A percentile compares a stretch with the other conserved stretches of the same genome.
These are phyloP conservation scores for Drosophila demipolita DNA, from an alignment of 2,888 invertebrate species.

Conservation along the genomic window DNA sequence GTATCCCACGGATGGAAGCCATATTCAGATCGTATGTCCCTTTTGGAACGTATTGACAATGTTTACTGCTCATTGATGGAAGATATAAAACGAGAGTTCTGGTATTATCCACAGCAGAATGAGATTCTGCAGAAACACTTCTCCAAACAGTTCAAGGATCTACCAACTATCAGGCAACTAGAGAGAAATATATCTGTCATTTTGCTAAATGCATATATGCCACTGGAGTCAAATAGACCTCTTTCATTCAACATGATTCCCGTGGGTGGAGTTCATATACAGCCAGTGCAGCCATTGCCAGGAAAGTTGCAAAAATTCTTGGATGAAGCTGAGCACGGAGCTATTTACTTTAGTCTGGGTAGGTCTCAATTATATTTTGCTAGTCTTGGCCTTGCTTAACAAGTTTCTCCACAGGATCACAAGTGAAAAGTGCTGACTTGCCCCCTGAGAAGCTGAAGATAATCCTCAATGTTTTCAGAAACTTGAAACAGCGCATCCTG, in stretches of 20 bases:
- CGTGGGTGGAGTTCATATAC: slow-evolving; percentile 86
- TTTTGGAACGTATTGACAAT: slow-evolving; percentile 86
- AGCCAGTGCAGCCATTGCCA: slow-evolving; percentile 71
- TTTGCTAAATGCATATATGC: slow-evolving; percentile 85
- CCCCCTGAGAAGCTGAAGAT: slow-evolving; percentile 80
- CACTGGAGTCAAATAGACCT: slow-evolving; percentile 84
- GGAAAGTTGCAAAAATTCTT: slow-evolving; percentile 81
- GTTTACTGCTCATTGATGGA: slow-evolving; percentile 78
- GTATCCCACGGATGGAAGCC: slow-evolving; percentile 84
- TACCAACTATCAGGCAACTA: slow-evolving; percentile 84
- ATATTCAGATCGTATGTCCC: slow-evolving; percentile 85
- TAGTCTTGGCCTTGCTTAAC: not conserved
- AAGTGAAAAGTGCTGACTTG: slow-evolving; percentile 83
- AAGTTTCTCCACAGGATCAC: slow-evolving; percentile 77
- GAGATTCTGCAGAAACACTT: slow-evolving; percentile 73
- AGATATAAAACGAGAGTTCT: slow-evolving; percentile 63
- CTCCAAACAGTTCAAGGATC: slow-evolving; percentile 49
- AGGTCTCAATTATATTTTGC: not conserved
- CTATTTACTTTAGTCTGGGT: slow-evolving; percentile 84
- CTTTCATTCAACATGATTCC: slow-evolving; percentile 85
- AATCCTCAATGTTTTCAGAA: slow-evolving; percentile 82
- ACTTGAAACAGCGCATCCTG: slow-evolving; percentile 84
- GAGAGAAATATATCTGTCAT: slow-evolving; percentile 85
- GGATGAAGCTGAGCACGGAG: slow-evolving; percentile 75
- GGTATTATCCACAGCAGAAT: slow-evolving; percentile 79